Conservation (phyloP, 1,140 invertebrate genomes). For the Ridgeia piscesae region DNA sequence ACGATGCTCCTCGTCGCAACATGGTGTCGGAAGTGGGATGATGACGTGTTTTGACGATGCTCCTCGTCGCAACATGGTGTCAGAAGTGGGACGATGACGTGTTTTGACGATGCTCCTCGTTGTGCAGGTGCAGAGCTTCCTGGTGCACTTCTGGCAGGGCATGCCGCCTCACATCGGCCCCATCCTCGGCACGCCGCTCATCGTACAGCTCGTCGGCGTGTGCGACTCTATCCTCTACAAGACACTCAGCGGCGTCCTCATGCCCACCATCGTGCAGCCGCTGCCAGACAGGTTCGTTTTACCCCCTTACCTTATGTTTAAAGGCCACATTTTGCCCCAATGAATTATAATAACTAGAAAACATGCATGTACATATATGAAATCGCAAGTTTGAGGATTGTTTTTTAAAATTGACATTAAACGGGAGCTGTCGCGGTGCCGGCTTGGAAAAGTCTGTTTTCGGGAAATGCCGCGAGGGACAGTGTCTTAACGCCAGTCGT, state of each 20-base stretch:
- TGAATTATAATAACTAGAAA: no score
- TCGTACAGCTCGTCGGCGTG: constrained; percentile 61
- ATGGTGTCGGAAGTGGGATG: neutral
- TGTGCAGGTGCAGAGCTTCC: constrained; percentile 61
- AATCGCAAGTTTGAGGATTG: no score
- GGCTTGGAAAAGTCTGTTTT: no score
- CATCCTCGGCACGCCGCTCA: constrained; percentile 55
- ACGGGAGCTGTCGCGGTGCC: no score
- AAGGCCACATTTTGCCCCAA: no score
- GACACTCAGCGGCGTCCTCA: constrained; percentile 60
- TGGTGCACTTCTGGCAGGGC: constrained; percentile 65
- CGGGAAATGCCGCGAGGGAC: no score
- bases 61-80: no score
- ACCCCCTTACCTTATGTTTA: constrained; percentile 13
- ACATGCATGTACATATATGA: no score
- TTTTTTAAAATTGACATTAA: no score
- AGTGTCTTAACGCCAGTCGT: no score
- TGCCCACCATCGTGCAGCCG: constrained; percentile 58
- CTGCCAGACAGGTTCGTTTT: constrained; percentile 42
- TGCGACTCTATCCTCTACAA: constrained; percentile 65
- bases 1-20: no score
- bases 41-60: no score
- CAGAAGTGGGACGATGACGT: constrained; percentile 8
- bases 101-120: constrained; percentile 2
- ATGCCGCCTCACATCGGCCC: constrained; percentile 61